These are phyloP conservation scores for Felis chaus DNA, from an alignment of 2,113 vertebrate species.

Conservation along the genomic window DNA sequence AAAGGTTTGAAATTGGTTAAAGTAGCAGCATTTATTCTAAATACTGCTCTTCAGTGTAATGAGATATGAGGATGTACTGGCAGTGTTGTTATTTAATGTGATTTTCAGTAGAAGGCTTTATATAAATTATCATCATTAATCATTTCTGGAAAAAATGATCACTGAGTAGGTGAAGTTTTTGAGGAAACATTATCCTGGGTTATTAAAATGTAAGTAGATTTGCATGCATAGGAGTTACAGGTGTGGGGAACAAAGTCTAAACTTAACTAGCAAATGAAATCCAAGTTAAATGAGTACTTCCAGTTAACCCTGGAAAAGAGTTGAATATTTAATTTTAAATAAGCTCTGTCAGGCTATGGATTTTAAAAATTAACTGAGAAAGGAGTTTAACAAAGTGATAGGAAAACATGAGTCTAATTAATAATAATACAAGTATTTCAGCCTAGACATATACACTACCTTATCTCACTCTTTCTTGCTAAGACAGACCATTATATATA, in stretches of 20 bases:
- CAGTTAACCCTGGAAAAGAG: background rate
- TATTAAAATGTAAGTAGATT: conserved; percentile 72
- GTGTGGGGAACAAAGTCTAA: background rate
- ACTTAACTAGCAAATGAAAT: conserved; percentile 31
- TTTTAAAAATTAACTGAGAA: conserved; percentile 6
- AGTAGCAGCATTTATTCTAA: background rate
- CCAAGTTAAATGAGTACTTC: background rate
- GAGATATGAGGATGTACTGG: background rate
- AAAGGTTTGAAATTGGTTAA: conserved; percentile 7
- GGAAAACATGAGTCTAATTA: background rate
- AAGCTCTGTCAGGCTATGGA: background rate
- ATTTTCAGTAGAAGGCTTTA: conserved; percentile 60
- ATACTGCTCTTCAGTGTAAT: background rate
- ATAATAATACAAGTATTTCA: background rate
- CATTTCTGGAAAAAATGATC: conserved; percentile 66
- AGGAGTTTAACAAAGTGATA: background rate
- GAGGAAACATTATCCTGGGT: conserved; percentile 62
- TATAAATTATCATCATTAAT: conserved; percentile 76
- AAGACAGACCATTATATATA: background rate
- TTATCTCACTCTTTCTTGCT: background rate
- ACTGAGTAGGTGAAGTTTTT: conserved; percentile 61
- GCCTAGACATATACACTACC: background rate
- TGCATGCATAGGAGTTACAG: conserved; percentile 22
- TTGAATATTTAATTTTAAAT: conserved; percentile 22
- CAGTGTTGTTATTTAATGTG: conserved; percentile 62